These are phyloP conservation scores for Myotis vivesi DNA, from an alignment of 2,797 vertebrate species.

Conservation along the genomic window DNA sequence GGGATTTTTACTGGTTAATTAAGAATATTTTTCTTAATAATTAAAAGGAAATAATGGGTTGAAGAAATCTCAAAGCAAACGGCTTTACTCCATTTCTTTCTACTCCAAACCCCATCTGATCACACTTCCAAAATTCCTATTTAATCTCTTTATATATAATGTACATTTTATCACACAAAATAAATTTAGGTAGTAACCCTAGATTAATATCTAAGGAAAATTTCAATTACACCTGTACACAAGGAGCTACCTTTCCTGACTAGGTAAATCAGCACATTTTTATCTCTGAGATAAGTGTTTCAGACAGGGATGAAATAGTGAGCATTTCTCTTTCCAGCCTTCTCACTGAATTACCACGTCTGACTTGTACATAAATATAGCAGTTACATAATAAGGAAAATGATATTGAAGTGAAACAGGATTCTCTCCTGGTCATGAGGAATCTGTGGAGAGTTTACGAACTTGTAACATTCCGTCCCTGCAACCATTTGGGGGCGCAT, in stretches of 20 bases:
- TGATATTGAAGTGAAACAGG: not conserved
- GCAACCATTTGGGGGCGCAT: conserved; percentile 16
- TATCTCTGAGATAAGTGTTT: not conserved
- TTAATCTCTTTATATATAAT: not conserved
- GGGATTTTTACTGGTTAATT: not conserved
- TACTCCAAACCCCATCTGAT: not conserved
- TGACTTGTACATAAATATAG: not conserved
- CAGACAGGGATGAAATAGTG: not conserved
- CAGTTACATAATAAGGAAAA: not conserved
- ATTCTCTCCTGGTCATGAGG: not conserved
- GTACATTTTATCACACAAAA: conserved; percentile 1
- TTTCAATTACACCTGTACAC: not conserved
- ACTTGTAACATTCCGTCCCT: conserved; percentile 50
- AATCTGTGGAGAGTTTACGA: conserved; percentile 33
- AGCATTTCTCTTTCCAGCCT: not conserved
- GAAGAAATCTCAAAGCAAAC: conserved; percentile 7
- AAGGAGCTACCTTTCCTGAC: not conserved
- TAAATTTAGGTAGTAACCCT: not conserved
- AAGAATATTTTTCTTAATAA: conserved; percentile 26
- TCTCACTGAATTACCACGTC: not conserved
- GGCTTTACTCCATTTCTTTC: not conserved
- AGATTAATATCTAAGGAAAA: not conserved
- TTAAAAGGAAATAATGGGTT: not conserved
- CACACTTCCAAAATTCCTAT: not conserved
- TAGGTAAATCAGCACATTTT: not conserved